These are phyloP conservation scores for Drosophila sturtevanti DNA, from an alignment of 1,140 invertebrate genomes.

Conservation along the genomic window DNA sequence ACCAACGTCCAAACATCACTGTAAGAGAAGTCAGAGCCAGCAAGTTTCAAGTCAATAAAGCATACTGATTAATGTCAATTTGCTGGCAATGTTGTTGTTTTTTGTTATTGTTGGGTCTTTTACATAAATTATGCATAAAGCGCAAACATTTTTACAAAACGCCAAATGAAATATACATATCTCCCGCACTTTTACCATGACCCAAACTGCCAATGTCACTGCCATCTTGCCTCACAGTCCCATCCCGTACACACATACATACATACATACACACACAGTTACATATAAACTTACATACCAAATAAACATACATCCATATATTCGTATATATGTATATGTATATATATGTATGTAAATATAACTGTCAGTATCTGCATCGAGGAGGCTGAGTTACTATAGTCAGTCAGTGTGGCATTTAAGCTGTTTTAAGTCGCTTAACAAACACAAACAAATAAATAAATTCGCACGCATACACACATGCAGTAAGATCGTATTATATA, in stretches of 20 bases:
- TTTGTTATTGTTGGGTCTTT: constrained; percentile 45
- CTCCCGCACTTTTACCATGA: constrained; percentile 19
- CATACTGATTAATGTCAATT: constrained; percentile 69
- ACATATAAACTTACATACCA: no score
- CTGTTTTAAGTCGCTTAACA: constrained; percentile 60
- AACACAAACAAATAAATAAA: constrained; percentile 13
- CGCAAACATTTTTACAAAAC: constrained; percentile 23
- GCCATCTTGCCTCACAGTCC: background rate
- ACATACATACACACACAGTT: no score
- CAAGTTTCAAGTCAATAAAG: constrained; percentile 58
- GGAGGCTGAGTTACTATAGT: constrained; percentile 6
- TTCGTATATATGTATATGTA: background rate
- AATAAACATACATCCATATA: no score
- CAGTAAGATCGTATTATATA: background rate
- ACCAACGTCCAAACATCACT: background rate
- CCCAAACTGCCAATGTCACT: constrained; percentile 26
- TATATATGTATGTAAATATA: no score
- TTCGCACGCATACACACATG: background rate
- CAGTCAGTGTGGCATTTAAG: constrained; percentile 52
- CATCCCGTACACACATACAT: background rate
- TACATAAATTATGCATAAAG: constrained; percentile 71
- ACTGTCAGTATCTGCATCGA: no score
- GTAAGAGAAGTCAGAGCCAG: background rate
- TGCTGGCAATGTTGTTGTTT: constrained; percentile 36
- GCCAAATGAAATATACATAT: constrained; percentile 28